Evolutionary conservation across 2,888 invertebrate genomes (phyloP).

Genomic region (Tinea semifulvella): DNA sequence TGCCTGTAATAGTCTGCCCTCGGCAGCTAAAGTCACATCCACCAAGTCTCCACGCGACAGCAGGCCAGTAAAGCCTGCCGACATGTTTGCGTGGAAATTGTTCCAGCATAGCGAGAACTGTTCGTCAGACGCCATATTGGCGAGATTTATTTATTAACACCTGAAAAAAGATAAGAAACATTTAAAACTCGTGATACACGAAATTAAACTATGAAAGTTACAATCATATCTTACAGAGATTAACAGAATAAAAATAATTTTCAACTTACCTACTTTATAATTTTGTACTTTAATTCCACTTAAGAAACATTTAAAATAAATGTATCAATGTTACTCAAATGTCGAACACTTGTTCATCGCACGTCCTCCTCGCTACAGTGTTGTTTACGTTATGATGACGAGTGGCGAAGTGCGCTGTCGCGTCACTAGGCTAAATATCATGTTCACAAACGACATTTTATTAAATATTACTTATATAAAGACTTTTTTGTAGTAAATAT

Average conservation of each 20-base stretch:
- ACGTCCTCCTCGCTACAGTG: constrained; percentile 56
- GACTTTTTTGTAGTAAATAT: too few relatives aligned
- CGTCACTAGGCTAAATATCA: constrained; percentile 30
- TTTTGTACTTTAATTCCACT: constrained; percentile 57
- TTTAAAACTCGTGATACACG: not conserved
- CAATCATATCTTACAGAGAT: not conserved
- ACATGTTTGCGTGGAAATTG: constrained; percentile 78
- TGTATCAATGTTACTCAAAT: constrained; percentile 39
- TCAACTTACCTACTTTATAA: constrained; percentile 59
- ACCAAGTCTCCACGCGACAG: constrained; percentile 75
- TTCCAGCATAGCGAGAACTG: constrained; percentile 80
- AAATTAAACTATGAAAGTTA: not conserved
- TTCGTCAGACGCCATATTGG: constrained; percentile 77
- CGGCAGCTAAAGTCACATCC: constrained; percentile 76
- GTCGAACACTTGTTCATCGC: constrained; percentile 36
- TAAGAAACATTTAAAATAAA: constrained; percentile 57
- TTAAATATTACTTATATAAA: too few relatives aligned
- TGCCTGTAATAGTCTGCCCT: constrained; percentile 75
- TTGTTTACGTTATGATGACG: constrained; percentile 56
- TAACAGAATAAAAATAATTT: constrained; percentile 15
- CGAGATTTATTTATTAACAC: constrained; percentile 44
- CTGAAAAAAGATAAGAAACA: constrained; percentile 29
- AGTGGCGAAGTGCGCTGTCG: constrained; percentile 38
- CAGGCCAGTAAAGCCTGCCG: constrained; percentile 76
- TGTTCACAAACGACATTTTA: constrained; percentile 4